Evolutionary conservation across 2,797 vertebrate genomes (phyloP), one percentile per base, ranked within the genome.

Genomic region (Propithecus perrieri): DNA sequence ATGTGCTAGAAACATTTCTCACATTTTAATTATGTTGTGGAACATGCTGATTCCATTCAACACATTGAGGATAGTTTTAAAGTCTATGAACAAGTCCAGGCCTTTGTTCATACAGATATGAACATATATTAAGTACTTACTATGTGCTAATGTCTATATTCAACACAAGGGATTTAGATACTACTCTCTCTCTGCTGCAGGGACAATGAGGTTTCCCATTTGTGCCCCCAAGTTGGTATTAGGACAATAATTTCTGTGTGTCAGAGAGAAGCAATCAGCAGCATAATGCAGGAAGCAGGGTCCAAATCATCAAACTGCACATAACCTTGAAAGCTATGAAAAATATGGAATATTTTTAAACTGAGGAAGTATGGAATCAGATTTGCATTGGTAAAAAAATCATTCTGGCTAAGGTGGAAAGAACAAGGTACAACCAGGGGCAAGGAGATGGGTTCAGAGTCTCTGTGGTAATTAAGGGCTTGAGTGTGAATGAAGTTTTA

Each of bases 21-120:
- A 96, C 95, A 92, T 96, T 97, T 96, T 96, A 98, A 94, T 98
- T 96, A 90, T 72, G 46, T 81, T 88, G 61, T 28, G 72, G 43
- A 92, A 96, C 80, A 93, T 72, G 87, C 59, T 92, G 89, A 83
- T 93, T 97, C 84, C 63, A 92, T 80, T 96, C 89, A 97, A 95
- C 91, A 96, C 93, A 30, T 5, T 38, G 50, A 93, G 61, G 93
- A 85, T 57, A 71, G 57, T 74, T 94, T 94, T 81, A 86, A 67
- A 76, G 33, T 57, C 81, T 79, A 12, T 18, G 63, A 92, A 35
- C 17, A 43, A 89, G 22, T 57, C 14, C 28, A 81, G 46, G 26
- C 38, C 57, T 84, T 94, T 91, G 46, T 91, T 75, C 22, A 46
- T 33, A 61, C 0, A 65, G 67, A 65, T 67, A 63, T 72, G 50